These are phyloP conservation scores for Neuroscelio doddi DNA, from an alignment of 2,888 invertebrate genomes.

Conservation along the genomic window DNA sequence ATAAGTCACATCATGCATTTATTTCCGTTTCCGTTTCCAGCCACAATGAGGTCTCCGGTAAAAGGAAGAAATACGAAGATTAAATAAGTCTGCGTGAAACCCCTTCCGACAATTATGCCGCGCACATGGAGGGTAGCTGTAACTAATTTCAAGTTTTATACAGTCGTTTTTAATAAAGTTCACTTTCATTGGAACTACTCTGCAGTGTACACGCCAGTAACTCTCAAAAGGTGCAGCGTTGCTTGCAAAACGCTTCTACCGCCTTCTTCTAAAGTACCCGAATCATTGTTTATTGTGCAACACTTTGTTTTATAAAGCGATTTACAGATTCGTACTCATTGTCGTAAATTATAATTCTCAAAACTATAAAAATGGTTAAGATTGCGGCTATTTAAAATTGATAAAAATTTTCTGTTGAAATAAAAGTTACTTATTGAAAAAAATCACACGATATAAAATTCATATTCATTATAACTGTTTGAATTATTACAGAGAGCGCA, in stretches of 20 bases:
- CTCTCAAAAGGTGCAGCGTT: constrained; percentile 9
- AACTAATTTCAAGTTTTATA: constrained; percentile 13
- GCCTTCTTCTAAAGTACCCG: background rate
- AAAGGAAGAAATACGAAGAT: constrained; percentile 10
- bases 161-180: constrained; percentile 24
- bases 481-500: constrained; percentile 14
- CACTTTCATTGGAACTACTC: constrained; percentile 12
- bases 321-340: background rate
- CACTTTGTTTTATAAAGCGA: background rate
- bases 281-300: background rate
- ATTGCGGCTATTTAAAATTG: no score
- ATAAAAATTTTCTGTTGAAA: no score
- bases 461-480: background rate
- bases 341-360: no score
- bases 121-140: constrained; percentile 10
- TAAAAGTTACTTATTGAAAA: no score
- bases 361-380: no score
- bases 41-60: background rate
- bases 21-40: constrained; percentile 21
- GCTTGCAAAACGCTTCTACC: constrained; percentile 10
- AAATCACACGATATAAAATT: no score
- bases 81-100: constrained; percentile 4
- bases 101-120: constrained; percentile 13
- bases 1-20: constrained; percentile 13
- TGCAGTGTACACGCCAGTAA: constrained; percentile 11